Percentiles rank a stretch among this genome's conserved stretches.
Conservation (phyloP, 2,888 invertebrate species). For the Chamaedrilus cognettii region DNA sequence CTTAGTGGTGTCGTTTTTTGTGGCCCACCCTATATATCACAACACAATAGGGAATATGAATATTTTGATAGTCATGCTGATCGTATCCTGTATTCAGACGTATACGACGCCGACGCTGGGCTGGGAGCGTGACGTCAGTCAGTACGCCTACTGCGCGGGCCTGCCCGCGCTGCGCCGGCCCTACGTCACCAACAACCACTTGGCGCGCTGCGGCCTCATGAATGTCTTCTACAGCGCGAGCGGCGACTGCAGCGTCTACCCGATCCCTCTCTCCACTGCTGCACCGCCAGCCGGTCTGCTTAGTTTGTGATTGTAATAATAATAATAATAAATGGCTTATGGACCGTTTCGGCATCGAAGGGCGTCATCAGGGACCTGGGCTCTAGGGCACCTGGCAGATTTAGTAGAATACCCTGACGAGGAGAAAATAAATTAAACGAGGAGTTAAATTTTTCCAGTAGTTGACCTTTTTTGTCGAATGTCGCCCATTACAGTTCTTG, state of each 20-base stretch:
- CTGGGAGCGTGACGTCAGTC: slow-evolving; percentile 54
- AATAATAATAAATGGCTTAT: not conserved
- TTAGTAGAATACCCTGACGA: not conserved
- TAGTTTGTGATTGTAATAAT: not conserved
- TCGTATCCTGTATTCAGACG: too few relatives aligned
- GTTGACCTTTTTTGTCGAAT: too few relatives aligned
- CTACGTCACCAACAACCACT: slow-evolving; percentile 34
- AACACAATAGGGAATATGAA: too few relatives aligned
- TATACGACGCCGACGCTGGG: slow-evolving; percentile 42
- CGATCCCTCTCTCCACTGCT: not conserved
- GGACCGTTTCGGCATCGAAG: too few relatives aligned
- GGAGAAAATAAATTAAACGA: not conserved
- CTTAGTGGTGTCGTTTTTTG: too few relatives aligned
- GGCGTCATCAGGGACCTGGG: too few relatives aligned
- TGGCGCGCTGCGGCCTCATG: slow-evolving; percentile 36
- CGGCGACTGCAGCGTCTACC: slow-evolving; percentile 7
- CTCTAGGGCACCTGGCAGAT: too few relatives aligned
- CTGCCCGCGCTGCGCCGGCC: slow-evolving; percentile 13
- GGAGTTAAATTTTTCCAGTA: too few relatives aligned
- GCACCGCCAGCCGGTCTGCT: not conserved
- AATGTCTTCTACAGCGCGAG: slow-evolving; percentile 30
- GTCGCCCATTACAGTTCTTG: too few relatives aligned
- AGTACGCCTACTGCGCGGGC: slow-evolving; percentile 34
- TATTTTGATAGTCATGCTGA: too few relatives aligned
- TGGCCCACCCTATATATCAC: too few relatives aligned